Base-by-base conservation (phyloP, 2,797 vertebrate genomes). In the Prunella strophiata region DNA sequence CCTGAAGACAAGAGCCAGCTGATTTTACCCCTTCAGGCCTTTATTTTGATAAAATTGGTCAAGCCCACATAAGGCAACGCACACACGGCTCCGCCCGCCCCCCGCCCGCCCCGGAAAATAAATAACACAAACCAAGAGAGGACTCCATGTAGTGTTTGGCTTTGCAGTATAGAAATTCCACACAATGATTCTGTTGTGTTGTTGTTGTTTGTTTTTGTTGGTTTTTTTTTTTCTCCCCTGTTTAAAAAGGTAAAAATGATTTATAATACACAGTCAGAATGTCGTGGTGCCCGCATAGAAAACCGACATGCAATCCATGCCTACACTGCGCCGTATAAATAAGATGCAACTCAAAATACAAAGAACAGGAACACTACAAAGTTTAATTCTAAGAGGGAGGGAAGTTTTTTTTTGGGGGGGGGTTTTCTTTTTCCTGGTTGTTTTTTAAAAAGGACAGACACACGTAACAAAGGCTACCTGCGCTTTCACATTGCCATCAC, bases 181-280 rank as follows among this genome's bases (percentile, higher is more conserved):
- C 96, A 94, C 89, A 94, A 97, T 85, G 94, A 42, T 89, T 62
- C 21, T 45, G 72, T 76, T 17, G 63, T 84, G 43, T 4, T 73
- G 55, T 13, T 59, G 4, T 8, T n/a, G 4, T 7, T 15, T n/a
- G 25, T 54, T 13, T 16, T 40, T 52, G 8, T 25, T 51, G 43
- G 2, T 6, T 13, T 48, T 57, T 29, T 23, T 58, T n/a, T 54
- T 36, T 23, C 30, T 57, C 3, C 50, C 92, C 96, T 36, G 85
- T 96, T 97, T 95, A 96, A 96, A 97, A 98, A 97, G 95, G 93
- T 96, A 97, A 97, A 97, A 97, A 97, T 96, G 96, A 67, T 97
- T 92, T 96, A 96, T 97, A 97, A 91, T 97, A 97, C 94, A 97
- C 88, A 93, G 93, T 94, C 58, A 85, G 66, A 87, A 96, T 78